Evolutionary conservation across 2,113 vertebrate genomes (phyloP), one percentile per base, ranked within the genome.

Genomic region (Aptenodytes forsteri): DNA sequence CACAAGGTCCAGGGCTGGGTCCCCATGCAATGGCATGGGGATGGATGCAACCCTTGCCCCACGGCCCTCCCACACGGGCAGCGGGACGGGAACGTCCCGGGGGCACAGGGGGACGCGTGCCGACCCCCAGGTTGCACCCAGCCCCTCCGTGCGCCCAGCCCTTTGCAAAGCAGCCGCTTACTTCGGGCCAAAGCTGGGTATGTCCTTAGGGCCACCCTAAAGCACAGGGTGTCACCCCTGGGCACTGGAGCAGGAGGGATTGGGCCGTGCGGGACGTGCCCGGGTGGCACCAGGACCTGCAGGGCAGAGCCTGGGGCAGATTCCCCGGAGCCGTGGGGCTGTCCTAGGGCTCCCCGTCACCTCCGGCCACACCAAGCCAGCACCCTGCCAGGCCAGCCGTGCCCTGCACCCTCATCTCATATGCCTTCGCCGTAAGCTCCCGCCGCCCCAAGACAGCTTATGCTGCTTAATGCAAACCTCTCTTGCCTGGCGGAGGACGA

Each of bases 381-480:
- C 44, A 52, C 30, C 49, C 12, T 16, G 5, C 30, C 83, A 70
- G 9, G 70, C 22, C 4, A 3, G 13, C 75, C 13, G 0, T 30
- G 46, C 10, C 50, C 44, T 23, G 27, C 23, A 16, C 10, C 38
- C 21, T 13, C 18, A 6, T 17, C 52, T 40, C 10, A 0, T 32
- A 15, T 17, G 3, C 1, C 61, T 26, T 21, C 5, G 0, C 64
- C 26, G 0, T 1, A 9, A 71, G 19, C 47, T 77, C 49, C 71
- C 10, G 0, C 22, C 0, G 1, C 44, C 22, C n/a, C 12, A 1
- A 2, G 15, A 2, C 2, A 2, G 7, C 3, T 38, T 16, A 6
- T 20, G 77, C 79, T 38, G 50, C 71, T 19, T 61, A 6, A 0
- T 2, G 7, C 29, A 47, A 65, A 46, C n/a, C 54, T 3, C 1